These are phyloP conservation scores for Deroplatys truncata DNA, from an alignment of 2,888 invertebrate species.

Conservation along the genomic window DNA sequence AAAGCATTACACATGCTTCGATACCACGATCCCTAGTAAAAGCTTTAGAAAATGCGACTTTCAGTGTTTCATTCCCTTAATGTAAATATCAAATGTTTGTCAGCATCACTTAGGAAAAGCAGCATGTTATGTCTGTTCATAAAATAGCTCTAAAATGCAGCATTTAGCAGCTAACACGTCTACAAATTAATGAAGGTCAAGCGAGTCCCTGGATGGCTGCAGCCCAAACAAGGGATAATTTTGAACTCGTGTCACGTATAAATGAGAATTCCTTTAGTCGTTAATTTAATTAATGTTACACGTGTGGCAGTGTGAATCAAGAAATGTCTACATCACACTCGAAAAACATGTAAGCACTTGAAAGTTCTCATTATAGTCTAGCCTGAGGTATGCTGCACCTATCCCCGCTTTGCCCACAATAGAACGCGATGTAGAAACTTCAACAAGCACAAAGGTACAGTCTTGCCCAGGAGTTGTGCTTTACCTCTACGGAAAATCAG, in stretches of 20 bases:
- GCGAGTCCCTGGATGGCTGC: neutral
- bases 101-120: too few species aligned
- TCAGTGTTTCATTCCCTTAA: too few species aligned
- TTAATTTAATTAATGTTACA: conserved; percentile 20
- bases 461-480: neutral
- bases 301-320: neutral
- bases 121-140: neutral
- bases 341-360: neutral
- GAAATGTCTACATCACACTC: conserved; percentile 15
- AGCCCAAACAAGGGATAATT: neutral
- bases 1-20: too few species aligned
- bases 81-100: too few species aligned
- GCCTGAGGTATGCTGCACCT: neutral
- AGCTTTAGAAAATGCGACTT: too few species aligned
- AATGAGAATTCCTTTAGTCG: conserved; percentile 12
- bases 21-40: too few species aligned
- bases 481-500: too few species aligned
- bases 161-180: neutral
- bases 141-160: neutral
- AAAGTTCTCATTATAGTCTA: neutral
- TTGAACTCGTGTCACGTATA: neutral
- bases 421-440: neutral
- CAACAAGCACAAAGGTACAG: neutral
- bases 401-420: neutral
- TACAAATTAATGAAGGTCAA: neutral